phyloP scores from a whole-genome alignment of 2,113 vertebrate genomes.

The Climacteris rufus region DNA sequence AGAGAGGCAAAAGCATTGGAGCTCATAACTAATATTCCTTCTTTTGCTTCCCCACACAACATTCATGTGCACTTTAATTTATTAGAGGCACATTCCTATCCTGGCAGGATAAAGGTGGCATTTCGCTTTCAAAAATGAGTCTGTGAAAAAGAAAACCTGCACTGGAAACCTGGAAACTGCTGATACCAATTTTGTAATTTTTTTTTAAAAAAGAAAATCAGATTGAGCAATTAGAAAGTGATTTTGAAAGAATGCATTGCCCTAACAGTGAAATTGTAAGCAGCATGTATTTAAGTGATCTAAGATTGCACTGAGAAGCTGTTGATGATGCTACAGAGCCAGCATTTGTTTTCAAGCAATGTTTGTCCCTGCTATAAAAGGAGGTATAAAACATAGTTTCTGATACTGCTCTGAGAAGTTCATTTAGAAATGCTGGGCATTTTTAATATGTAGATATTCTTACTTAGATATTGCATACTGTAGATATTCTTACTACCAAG shows the following conservation, averaged over 20 bases:
- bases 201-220: background rate
- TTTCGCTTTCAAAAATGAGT: background rate
- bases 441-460: background rate
- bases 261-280: background rate
- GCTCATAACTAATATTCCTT: slow-evolving; percentile 12
- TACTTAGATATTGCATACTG: background rate
- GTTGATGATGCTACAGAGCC: background rate
- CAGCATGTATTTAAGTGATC: background rate
- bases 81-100: background rate
- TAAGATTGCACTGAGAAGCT: background rate
- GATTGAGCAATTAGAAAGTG: background rate
- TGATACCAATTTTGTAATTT: background rate
- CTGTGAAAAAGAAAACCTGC: background rate
- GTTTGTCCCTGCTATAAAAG: background rate
- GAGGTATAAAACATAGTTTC: background rate
- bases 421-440: background rate
- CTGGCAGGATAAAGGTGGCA: background rate
- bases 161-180: background rate
- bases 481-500: background rate
- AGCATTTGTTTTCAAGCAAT: background rate
- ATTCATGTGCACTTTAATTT: background rate
- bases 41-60: slow-evolving; percentile 28
- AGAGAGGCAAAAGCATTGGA: slow-evolving; percentile 39
- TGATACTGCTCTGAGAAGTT: background rate
- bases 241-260: background rate